A percentile compares a stretch with the other conserved stretches of the same genome.
Evolutionary conservation across 2,113 vertebrate species (phyloP).

Genomic region (Triplophysa rosa): DNA sequence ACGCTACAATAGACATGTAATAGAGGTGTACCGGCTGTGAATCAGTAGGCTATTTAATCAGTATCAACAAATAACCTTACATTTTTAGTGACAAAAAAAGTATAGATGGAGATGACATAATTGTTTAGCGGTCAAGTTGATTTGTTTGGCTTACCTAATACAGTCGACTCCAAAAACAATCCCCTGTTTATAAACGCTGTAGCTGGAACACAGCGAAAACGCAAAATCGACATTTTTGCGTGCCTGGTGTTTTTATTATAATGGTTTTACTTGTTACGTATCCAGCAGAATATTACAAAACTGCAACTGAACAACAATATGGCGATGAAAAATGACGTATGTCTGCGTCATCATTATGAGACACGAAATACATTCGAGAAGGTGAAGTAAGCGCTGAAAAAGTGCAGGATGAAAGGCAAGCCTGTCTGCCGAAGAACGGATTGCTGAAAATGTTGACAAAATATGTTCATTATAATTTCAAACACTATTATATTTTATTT

Average conservation of each 20-base stretch:
- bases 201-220: not conserved
- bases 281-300: not conserved
- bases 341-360: slow-evolving; percentile 55
- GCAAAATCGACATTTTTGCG: slow-evolving; percentile 59
- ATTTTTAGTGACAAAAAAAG: not conserved
- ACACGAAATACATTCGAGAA: slow-evolving; percentile 32
- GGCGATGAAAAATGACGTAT: slow-evolving; percentile 42
- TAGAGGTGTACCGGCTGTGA: too few species aligned
- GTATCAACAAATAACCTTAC: not conserved
- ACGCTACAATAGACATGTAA: slow-evolving; percentile 48
- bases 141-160: slow-evolving; percentile 56
- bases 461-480: too few species aligned
- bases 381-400: not conserved
- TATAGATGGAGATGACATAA: not conserved
- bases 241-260: not conserved
- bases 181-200: slow-evolving; percentile 26
- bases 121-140: not conserved
- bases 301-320: slow-evolving; percentile 25
- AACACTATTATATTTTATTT: too few species aligned
- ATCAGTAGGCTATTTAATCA: too few species aligned
- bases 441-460: too few species aligned
- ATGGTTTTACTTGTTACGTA: not conserved
- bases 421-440: too few species aligned
- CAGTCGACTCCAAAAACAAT: slow-evolving; percentile 16
- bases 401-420: not conserved